These are phyloP conservation scores for Pangasianodon gigas DNA, from an alignment of 2,113 vertebrate genomes.

Conservation along the genomic window DNA sequence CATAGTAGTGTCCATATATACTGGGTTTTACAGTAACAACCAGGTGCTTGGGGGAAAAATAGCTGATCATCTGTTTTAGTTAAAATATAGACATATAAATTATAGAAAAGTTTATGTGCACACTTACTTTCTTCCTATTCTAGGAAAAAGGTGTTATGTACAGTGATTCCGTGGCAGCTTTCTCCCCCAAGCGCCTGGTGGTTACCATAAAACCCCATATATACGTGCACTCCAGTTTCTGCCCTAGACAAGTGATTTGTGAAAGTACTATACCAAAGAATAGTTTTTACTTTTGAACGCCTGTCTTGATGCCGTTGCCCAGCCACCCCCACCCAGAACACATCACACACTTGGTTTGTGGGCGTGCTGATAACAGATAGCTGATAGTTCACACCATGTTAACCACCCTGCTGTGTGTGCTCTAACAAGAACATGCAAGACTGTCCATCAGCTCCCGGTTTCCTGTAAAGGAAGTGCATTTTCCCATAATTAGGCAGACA, in stretches of 20 bases:
- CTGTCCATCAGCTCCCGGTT: neutral
- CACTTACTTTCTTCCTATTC: neutral
- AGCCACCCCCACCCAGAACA: neutral
- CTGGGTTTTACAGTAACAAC: neutral
- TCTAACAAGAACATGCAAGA: conserved; percentile 6
- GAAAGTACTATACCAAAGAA: neutral
- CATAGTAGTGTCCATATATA: neutral
- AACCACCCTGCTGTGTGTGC: conserved; percentile 15
- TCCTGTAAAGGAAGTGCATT: neutral
- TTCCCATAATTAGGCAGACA: neutral
- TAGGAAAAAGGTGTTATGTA: neutral
- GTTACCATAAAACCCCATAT: neutral
- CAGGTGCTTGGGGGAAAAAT: neutral
- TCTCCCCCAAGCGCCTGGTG: neutral
- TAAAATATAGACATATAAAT: neutral
- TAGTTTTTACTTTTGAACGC: neutral
- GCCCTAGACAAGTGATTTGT: neutral
- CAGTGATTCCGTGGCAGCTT: neutral
- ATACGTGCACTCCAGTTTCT: neutral
- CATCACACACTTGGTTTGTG: conserved; percentile 2
- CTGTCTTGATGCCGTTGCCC: neutral
- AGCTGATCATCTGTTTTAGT: neutral
- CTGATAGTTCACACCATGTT: conserved; percentile 21
- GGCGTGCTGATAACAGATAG: conserved; percentile 2
- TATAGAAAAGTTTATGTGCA: neutral